Base-by-base conservation (phyloP, 1,140 invertebrate species). In the Patella vulgata region DNA sequence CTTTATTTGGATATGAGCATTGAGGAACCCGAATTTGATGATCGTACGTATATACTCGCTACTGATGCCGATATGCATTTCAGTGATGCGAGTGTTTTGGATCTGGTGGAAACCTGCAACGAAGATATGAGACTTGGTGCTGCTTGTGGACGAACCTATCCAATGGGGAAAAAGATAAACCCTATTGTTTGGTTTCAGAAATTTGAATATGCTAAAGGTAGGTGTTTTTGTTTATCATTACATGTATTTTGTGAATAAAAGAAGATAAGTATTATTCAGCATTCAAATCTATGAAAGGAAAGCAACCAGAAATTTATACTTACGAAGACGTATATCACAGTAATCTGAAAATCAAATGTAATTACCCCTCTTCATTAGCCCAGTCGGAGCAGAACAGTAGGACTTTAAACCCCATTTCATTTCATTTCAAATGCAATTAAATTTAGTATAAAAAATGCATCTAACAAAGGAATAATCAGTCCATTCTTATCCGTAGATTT, bases 161-260 rank as follows among this genome's bases (percentile, higher is more conserved):
- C 75, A 8, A 66, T 68, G 50, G 74, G 74, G 3, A 59, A 71
- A n/a, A 69, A 68, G 50, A 53, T 50, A 23, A 82, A 86, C 55
- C 83, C 84, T 0, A 86, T 88, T 79, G 84, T 87, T 4, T 88
- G 88, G 88, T 89, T 89, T 60, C 88, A 89, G 67, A 88, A 87
- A 70, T 89, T 89, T 73, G 88, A 89, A 66, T 89, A 88, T 88
- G 72, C 88, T 8, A 75, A 72, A 70, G 73, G 73, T 75, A 51
- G 55, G 48, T 42, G n/a, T 14, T 14, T n/a, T 47, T 2, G 39
- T 36, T 44, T 6, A 5, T 33, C 48, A 88, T 68, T 82, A 87
- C 74, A n/a, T n/a, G n/a, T n/a, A n/a, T n/a, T 36, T 36, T 36
- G 2, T 46, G 19, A n/a, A 21, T 8, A n/a, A 21, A 46, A 46